Base-by-base conservation (phyloP, 2,113 vertebrate species). In the Globicephala melas region DNA sequence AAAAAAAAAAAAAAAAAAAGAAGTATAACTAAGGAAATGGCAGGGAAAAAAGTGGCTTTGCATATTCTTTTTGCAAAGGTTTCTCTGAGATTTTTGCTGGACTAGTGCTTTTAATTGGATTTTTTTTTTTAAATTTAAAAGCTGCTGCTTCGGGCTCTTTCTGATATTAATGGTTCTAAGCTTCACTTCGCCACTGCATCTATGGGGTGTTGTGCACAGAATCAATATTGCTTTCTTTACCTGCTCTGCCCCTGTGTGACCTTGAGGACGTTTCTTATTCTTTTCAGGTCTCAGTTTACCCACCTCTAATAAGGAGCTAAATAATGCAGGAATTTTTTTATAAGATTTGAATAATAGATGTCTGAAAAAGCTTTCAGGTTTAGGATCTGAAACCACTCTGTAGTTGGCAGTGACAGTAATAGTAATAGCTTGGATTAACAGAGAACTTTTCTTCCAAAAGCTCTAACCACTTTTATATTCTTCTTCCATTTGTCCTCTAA, bases 231-330 rank as follows among this genome's bases (percentile, higher is more conserved):
- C 62, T 91, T 95, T 96, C 65, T 94, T 91, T 80, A 79, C 89
- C 79, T 77, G 50, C 14, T 91, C n/a, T 95, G 92, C 65, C 23
- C 7, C 68, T 87, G 33, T 84, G 74, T 95, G 89, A 96, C 93
- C 96, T 96, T 92, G 44, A 80, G 25, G 47, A 68, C 33, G 53
- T 92, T 71, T 92, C 74, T 95, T 84, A 31, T 58, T 88, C 88
- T 85, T 92, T 95, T 81, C 21, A 70, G 74, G 87, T 95, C 97
- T 97, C 96, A 96, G 96, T 98, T 97, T 98, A 94, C 90, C 96
- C 25, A 90, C 67, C 53, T 94, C 71, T 96, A 87, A 91, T 77
- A 84, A 90, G 67, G 38, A 97, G 86, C 83, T 97, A 90, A 98
- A 82, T 93, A 84, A 95, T 55, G 73, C 76, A 96, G 65, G 20